Evolutionary conservation across 2,797 vertebrate genomes (phyloP), one percentile per base, ranked within the genome.

Genomic region (Sitta carolinensis): DNA sequence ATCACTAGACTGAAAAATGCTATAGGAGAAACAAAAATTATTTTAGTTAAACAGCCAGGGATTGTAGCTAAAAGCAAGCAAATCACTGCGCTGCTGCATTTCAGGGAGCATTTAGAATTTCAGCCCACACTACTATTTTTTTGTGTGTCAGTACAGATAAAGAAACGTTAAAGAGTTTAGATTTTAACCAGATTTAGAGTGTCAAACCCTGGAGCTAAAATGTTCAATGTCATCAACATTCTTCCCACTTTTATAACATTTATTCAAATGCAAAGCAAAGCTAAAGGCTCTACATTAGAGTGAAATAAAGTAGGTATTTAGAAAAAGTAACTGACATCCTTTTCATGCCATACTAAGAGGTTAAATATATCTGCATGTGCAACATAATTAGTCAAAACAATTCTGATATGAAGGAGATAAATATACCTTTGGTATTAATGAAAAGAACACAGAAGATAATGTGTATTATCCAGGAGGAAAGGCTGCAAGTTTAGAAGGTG

Each of bases 111-210:
- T 30, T 55, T 63, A 27, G 59, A 91, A 75, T 84, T 88, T 69
- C 74, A 95, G 83, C 32, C 42, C 62, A 55, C 45, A 5, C 13
- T 58, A 10, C 26, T 17, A 3, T 73, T 75, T 25, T 61, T 58
- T 50, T 84, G 74, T 57, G 68, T 30, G 67, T 73, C 87, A 58
- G 23, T 57, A 87, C n/a, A 78, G 59, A 89, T 61, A 87, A 90
- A 89, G 76, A 92, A 85, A 78, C 30, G 50, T 79, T 89, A 81
- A 83, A 80, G 73, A 81, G 36, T 88, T 84, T 61, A 84, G 76
- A 93, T 86, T 89, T 92, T 75, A 95, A 67, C 55, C 84, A 91
- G 76, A 92, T 87, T 87, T 87, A 78, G n/a, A 43, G 63, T 90
- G 62, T 90, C 87, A 85, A 47, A 95, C 40, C 76, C 89, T 32